phyloP scores from a whole-genome alignment of 2,888 invertebrate species.

The Anodontia alba region DNA sequence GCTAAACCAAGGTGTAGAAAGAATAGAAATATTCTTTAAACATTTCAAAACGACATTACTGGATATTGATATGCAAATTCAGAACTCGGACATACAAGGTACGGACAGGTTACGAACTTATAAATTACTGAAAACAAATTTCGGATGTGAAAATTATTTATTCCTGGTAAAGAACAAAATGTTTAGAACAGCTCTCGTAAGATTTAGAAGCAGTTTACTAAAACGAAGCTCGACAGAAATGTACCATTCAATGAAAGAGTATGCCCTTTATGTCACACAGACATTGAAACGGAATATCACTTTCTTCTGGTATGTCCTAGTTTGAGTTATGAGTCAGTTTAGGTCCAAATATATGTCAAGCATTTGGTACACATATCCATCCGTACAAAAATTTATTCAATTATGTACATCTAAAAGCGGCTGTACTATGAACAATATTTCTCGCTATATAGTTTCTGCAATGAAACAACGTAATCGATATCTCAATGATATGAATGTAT shows the following conservation, averaged over 20 bases:
- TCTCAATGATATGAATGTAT: neutral
- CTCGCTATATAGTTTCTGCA: neutral
- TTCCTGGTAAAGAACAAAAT: neutral
- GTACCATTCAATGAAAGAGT: neutral
- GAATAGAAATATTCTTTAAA: neutral
- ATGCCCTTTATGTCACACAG: neutral
- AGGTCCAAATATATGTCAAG: neutral
- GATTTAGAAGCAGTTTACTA: neutral
- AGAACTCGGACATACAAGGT: conserved; percentile 12
- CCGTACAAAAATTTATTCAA: neutral
- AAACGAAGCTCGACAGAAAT: neutral
- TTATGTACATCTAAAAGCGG: neutral
- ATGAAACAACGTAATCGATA: neutral
- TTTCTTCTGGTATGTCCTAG: neutral
- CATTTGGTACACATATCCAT: conserved; percentile 4
- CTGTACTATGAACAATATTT: neutral
- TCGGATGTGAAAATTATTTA: neutral
- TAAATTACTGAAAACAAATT: neutral
- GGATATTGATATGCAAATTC: neutral
- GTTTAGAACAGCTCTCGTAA: neutral
- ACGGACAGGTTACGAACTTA: conserved; percentile 6
- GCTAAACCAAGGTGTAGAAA: neutral
- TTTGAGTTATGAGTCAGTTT: neutral
- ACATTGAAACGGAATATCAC: neutral
- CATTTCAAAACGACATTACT: neutral